Conservation (phyloP, 2,113 vertebrate species). For the Kobus ellipsiprymnus region DNA sequence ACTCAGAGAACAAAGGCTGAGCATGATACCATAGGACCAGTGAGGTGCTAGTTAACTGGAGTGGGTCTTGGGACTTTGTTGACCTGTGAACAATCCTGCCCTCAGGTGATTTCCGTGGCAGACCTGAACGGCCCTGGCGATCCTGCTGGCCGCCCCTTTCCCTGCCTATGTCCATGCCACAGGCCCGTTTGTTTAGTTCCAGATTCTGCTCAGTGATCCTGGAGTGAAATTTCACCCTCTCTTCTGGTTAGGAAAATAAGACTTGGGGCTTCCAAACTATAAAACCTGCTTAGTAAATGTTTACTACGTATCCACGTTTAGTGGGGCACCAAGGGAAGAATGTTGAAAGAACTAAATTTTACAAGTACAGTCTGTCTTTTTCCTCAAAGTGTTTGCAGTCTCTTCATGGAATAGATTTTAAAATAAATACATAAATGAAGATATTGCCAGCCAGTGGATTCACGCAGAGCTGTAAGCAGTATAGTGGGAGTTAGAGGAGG, state of each 20-base stretch:
- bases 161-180: not conserved
- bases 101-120: not conserved
- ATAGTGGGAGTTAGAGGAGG: not conserved
- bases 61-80: not conserved
- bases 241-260: not conserved
- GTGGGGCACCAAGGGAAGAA: not conserved
- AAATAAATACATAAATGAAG: constrained; percentile 27
- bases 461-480: not conserved
- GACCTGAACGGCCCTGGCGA: not conserved
- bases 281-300: constrained; percentile 42
- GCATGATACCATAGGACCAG: not conserved
- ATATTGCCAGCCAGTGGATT: not conserved
- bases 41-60: not conserved
- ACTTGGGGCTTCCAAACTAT: not conserved
- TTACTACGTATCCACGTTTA: not conserved
- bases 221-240: not conserved
- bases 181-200: not conserved
- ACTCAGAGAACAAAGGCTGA: not conserved
- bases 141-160: not conserved
- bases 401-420: not conserved
- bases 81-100: not conserved
- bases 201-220: not conserved
- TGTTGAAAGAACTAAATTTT: not conserved
- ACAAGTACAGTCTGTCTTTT: not conserved
- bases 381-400: not conserved